phyloP scores from a whole-genome alignment of 2,888 invertebrate genomes.

The Pyralis farinalis region DNA sequence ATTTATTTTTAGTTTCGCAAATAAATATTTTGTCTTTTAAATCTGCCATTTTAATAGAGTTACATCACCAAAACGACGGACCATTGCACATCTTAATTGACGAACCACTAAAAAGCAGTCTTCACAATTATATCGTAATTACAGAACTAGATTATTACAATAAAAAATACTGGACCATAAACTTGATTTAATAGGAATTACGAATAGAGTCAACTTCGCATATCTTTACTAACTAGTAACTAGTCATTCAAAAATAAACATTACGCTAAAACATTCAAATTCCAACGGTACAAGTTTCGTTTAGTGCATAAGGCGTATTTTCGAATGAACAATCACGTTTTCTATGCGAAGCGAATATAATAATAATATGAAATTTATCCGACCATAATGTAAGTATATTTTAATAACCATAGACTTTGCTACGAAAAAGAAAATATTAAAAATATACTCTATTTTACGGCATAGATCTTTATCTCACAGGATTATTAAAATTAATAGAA shows the following conservation, averaged over 20 bases:
- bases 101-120: constrained; percentile 74
- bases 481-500: neutral
- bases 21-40: neutral
- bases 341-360: constrained; percentile 10
- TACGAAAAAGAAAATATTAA: constrained; percentile 19
- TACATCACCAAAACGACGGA: constrained; percentile 33
- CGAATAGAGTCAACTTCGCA: constrained; percentile 28
- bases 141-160: constrained; percentile 52
- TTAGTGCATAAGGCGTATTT: constrained; percentile 10
- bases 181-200: constrained; percentile 73
- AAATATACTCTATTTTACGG: constrained; percentile 22
- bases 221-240: constrained; percentile 20
- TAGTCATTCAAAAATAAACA: constrained; percentile 26
- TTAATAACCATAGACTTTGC: constrained; percentile 15
- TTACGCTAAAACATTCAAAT: too few species aligned
- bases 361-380: constrained; percentile 18
- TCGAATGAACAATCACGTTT: constrained; percentile 7
- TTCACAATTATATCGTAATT: constrained; percentile 57
- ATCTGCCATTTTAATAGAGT: constrained; percentile 15
- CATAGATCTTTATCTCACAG: constrained; percentile 6
- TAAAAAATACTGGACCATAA: constrained; percentile 77
- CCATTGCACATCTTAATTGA: constrained; percentile 58
- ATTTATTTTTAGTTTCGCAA: too few species aligned
- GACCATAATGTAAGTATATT: constrained; percentile 15
- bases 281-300: neutral